Evolutionary conservation across 2,113 vertebrate genomes (phyloP).

Genomic region (Formicarius rufipectus): DNA sequence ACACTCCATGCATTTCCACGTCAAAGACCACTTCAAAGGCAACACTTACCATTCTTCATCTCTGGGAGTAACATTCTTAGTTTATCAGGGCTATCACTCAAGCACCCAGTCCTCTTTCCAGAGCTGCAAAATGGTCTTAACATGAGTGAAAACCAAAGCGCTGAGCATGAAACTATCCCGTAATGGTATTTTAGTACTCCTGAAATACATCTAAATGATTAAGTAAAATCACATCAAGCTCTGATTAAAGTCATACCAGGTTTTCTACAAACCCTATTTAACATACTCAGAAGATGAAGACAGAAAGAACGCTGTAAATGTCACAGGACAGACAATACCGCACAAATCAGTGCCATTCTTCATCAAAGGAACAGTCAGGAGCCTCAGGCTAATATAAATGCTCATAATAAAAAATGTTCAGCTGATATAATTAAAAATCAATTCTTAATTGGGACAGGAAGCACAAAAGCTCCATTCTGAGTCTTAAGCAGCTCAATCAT

Average conservation of each 20-base stretch:
- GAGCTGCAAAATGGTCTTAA: constrained; percentile 12
- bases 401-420: not conserved
- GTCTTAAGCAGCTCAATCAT: constrained; percentile 48
- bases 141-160: not conserved
- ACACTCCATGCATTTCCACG: not conserved
- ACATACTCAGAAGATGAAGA: not conserved
- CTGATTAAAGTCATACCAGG: not conserved
- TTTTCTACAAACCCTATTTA: not conserved
- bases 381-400: not conserved
- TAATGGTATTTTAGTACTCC: not conserved
- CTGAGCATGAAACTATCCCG: not conserved
- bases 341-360: not conserved
- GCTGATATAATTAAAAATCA: constrained; percentile 61
- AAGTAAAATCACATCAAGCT: not conserved
- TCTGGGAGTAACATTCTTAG: constrained; percentile 40
- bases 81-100: constrained; percentile 54
- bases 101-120: not conserved
- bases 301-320: not conserved
- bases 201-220: not conserved
- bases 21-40: constrained; percentile 57
- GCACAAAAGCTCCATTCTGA: constrained; percentile 62
- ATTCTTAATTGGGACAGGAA: constrained; percentile 61
- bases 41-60: not conserved
- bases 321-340: not conserved
- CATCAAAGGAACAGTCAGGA: not conserved